Percentiles rank a stretch among this genome's conserved stretches.
Evolutionary conservation across 2,113 vertebrate species (phyloP).

Genomic region (Alethe castanea): DNA sequence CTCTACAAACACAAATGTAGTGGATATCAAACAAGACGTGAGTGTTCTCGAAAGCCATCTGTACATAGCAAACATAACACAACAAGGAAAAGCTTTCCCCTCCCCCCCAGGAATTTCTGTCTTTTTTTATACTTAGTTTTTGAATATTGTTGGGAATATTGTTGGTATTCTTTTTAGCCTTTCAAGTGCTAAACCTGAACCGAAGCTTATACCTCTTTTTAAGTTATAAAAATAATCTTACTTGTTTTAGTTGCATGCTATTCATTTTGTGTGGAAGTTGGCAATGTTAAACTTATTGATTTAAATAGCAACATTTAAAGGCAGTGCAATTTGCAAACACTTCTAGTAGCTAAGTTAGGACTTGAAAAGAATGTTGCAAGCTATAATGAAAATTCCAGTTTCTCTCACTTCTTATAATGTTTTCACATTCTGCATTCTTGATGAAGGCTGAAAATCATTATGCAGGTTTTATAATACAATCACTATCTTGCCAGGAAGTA

Average conservation of each 20-base stretch:
- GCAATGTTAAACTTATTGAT: constrained; percentile 18
- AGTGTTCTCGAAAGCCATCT: background rate
- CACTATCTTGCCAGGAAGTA: background rate
- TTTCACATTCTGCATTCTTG: constrained; percentile 16
- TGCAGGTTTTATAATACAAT: background rate
- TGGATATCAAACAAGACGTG: background rate
- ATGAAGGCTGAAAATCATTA: background rate
- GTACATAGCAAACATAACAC: background rate
- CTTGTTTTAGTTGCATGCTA: background rate
- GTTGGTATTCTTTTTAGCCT: background rate
- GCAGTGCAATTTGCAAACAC: constrained; percentile 13
- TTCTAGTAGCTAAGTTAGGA: constrained; percentile 18
- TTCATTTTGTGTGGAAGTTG: background rate
- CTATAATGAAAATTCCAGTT: constrained; percentile 19
- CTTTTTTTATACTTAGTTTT: background rate
- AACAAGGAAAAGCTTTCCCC: background rate
- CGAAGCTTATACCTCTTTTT: background rate
- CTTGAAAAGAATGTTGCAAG: background rate
- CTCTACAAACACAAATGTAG: background rate
- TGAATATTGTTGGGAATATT: background rate
- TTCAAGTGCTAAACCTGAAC: background rate
- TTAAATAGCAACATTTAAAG: background rate
- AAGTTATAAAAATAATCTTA: background rate
- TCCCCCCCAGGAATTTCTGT: background rate
- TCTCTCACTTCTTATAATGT: background rate